Conservation (phyloP, 2,113 vertebrate genomes). For the Tympanuchus pallidicinctus region DNA sequence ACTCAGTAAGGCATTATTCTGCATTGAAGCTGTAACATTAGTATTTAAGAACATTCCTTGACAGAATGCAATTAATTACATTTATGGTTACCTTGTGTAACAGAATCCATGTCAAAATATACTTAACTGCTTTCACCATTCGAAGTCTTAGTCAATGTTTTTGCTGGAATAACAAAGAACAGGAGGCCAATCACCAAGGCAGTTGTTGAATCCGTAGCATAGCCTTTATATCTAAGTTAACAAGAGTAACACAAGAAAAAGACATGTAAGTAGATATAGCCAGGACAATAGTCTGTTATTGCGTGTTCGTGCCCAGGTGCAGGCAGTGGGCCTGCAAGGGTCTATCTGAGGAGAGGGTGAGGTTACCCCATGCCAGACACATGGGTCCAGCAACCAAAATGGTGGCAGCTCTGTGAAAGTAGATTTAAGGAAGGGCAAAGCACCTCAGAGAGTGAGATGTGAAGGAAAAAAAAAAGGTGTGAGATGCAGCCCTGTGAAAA, state of each 20-base stretch:
- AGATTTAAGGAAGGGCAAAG: not conserved
- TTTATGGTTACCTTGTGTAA: not conserved
- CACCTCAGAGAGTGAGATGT: not conserved
- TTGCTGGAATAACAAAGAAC: slow-evolving; percentile 89
- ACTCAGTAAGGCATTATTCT: not conserved
- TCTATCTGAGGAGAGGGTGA: not conserved
- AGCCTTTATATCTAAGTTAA: slow-evolving; percentile 78
- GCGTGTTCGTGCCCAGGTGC: not conserved
- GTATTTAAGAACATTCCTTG: not conserved
- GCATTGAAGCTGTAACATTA: not conserved
- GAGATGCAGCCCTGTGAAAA: not conserved
- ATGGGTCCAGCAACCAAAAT: not conserved
- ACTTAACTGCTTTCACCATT: slow-evolving; percentile 83
- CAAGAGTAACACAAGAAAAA: not conserved
- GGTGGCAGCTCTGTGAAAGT: not conserved
- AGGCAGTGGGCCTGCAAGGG: not conserved
- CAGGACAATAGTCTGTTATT: not conserved
- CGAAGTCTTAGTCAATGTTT: slow-evolving; percentile 73
- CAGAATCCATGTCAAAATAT: slow-evolving; percentile 37
- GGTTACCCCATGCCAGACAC: not conserved
- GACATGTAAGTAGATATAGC: not conserved
- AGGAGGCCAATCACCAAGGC: slow-evolving; percentile 88
- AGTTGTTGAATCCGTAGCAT: slow-evolving; percentile 88
- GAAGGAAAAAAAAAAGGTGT: not conserved
- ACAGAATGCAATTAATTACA: not conserved